Base-by-base conservation (phyloP, 2,888 invertebrate genomes). In the Amblyjoppa proteus region DNA sequence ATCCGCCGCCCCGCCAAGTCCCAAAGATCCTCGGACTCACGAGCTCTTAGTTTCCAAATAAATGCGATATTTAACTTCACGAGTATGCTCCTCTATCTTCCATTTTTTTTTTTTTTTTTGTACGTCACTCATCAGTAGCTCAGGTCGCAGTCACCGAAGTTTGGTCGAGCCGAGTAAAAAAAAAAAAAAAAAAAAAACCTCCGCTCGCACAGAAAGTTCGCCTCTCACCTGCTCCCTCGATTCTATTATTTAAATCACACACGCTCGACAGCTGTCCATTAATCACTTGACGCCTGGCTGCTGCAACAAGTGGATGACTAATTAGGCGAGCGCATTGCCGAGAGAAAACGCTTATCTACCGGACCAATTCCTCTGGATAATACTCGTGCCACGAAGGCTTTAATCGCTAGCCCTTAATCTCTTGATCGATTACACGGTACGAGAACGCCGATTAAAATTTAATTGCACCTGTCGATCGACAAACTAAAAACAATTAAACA, bases 21-120 rank as follows among this genome's bases (percentile, higher is more conserved):
- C 91, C 91, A 91, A 92, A 92, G 92, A 92, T 89, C 89, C 88
- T 88, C 82, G 70, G 86, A 87, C 88, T 88, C 69, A 89, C 88
- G 83, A 88, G 81, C 89, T 90, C 86, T 89, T 90, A 88, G 79
- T 85, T 87, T 88, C 86, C 84, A 89, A 91, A 91, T 90, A 90
- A 90, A 90, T 70, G 76, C 88, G 87, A 83, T 88, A 89, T 89
- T 90, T 90, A 90, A 89, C 86, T 86, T 84, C 70, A 77, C 71
- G 41, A 4, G n/a, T 71, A 45, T 66, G 80, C 81, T 64, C 56
- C 56, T 41, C 38, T 79, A 45, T 41, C 45, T 66, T 80, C 66
- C 81, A 82, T 83, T 64, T 81, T 85, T 81, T 20, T 20, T 20
- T 20, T 20, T 20, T 20, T 20, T 20, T 20, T 20, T 20, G 20